Evolutionary conservation across 2,113 vertebrate species (phyloP).

Genomic region (Cervus canadensis): DNA sequence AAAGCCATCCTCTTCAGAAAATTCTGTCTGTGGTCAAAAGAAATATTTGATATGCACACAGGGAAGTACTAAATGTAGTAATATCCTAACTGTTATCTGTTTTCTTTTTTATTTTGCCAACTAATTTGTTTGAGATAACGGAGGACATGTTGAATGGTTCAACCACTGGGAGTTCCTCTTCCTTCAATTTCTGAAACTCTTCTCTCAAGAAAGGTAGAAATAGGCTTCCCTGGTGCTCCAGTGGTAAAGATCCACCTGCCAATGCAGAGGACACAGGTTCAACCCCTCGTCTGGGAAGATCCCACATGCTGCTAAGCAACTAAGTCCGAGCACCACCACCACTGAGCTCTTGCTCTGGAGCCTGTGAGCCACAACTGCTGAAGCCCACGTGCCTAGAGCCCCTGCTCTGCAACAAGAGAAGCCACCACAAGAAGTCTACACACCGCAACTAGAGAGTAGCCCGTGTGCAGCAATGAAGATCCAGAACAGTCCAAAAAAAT

Average conservation of each 20-base stretch:
- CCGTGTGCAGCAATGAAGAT: not conserved
- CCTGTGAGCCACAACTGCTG: not conserved
- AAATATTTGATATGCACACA: not conserved
- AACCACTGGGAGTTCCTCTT: not conserved
- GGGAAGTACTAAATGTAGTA: not conserved
- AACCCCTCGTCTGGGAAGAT: not conserved
- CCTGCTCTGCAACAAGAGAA: not conserved
- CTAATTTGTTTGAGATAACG: not conserved
- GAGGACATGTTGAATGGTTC: not conserved
- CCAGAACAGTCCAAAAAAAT: not conserved
- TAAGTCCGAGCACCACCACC: not conserved
- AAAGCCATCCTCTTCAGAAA: not conserved
- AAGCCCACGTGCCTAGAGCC: not conserved
- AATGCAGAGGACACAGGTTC: not conserved
- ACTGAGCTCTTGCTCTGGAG: not conserved
- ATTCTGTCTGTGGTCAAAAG: not conserved
- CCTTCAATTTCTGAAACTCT: not conserved
- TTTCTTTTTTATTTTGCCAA: not conserved
- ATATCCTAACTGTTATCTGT: not conserved
- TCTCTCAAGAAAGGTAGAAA: not conserved
- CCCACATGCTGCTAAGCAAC: not conserved
- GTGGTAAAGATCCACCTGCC: not conserved
- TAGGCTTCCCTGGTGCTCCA: not conserved
- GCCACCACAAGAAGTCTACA: not conserved
- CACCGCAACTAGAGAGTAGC: not conserved